Percentiles rank a stretch among this genome's conserved stretches.
These are phyloP conservation scores for Carollia perspicillata DNA, from an alignment of 2,113 vertebrate genomes.

Conservation along the genomic window DNA sequence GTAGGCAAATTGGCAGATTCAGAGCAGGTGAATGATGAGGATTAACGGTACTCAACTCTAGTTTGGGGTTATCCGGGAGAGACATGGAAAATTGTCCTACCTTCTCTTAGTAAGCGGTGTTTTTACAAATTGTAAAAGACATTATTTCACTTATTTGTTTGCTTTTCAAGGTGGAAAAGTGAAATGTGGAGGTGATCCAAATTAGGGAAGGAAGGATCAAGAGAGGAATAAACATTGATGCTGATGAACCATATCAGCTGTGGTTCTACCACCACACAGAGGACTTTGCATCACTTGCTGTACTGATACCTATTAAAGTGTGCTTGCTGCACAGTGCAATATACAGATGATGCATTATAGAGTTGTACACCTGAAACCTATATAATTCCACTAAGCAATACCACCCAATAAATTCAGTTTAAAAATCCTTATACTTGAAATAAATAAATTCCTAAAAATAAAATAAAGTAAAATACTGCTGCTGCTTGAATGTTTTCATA, in stretches of 20 bases:
- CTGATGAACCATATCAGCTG: not conserved
- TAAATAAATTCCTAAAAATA: not conserved
- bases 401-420: not conserved
- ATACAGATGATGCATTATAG: not conserved
- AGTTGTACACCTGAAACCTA: not conserved
- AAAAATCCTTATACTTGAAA: not conserved
- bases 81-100: not conserved
- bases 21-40: not conserved
- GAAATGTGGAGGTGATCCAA: not conserved
- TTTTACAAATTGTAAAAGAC: not conserved
- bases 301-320: not conserved
- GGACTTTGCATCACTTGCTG: not conserved
- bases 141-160: not conserved
- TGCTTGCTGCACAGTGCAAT: too few relatives aligned
- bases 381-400: not conserved
- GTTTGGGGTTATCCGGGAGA: not conserved
- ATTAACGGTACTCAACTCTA: not conserved
- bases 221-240: not conserved
- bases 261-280: not conserved
- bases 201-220: not conserved
- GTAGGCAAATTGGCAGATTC: not conserved
- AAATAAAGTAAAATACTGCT: not conserved
- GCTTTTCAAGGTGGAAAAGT: not conserved
- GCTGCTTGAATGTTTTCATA: not conserved
- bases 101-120: not conserved